These are phyloP conservation scores for Drosophila robusta DNA, from an alignment of 2,888 invertebrate species.

Conservation along the genomic window DNA sequence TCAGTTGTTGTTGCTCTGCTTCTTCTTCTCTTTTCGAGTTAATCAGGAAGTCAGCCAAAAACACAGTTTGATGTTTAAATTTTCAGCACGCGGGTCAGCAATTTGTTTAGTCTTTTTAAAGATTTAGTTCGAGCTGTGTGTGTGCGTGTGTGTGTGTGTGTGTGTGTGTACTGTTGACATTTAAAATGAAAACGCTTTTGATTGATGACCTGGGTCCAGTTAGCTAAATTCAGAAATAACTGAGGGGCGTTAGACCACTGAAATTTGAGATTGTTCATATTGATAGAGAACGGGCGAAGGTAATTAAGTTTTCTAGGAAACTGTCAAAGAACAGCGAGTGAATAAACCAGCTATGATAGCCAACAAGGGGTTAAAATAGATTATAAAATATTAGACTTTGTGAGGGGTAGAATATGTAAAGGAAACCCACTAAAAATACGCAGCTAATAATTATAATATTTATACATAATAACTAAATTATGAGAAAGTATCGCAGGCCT, in stretches of 20 bases:
- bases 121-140: conserved; percentile 9
- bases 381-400: background rate
- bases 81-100: conserved; percentile 61
- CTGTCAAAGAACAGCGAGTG: background rate
- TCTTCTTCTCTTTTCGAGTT: conserved; percentile 60
- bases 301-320: conserved; percentile 20
- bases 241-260: conserved; percentile 19
- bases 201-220: conserved; percentile 64
- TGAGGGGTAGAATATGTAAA: too few relatives aligned
- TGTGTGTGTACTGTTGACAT: conserved; percentile 68
- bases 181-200: conserved; percentile 61
- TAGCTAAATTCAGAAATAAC: conserved; percentile 26
- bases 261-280: conserved; percentile 37
- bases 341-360: background rate
- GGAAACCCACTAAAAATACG: too few relatives aligned
- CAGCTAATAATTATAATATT: too few relatives aligned
- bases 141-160: conserved; percentile 20
- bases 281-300: conserved; percentile 12
- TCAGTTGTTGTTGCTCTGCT: conserved; percentile 33
- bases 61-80: conserved; percentile 73
- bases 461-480: too few relatives aligned
- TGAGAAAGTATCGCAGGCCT: too few relatives aligned
- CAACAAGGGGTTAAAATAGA: background rate
- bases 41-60: conserved; percentile 71
- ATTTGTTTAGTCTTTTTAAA: conserved; percentile 67